Evolutionary conservation across 1,140 invertebrate genomes (phyloP), one percentile per base, ranked within the genome.

Genomic region (Eriosoma lanigerum): DNA sequence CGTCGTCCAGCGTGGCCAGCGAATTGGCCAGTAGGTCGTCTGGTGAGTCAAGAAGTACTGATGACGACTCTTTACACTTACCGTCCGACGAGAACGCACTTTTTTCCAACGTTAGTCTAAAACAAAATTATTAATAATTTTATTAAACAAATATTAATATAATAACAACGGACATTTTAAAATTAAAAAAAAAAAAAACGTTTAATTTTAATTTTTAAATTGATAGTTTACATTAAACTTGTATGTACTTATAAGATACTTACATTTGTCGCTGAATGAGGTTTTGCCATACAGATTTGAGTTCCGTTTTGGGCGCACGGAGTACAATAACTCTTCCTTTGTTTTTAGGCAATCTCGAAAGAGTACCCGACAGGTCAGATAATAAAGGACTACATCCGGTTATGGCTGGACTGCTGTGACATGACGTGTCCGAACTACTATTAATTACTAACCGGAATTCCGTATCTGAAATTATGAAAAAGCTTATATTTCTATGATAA

Each of bases 231-330:
- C 32, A 8, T 38, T 38, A 38, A 38, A 38, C 8, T 38, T 38
- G 32, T 38, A 38, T 38, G 8, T 38, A 8, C 8, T 38, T 38
- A 38, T 38, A 38, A 38, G 3, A 38, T 38, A 88, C 90, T 91
- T 87, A 94, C 93, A 95, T 93, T 87, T 95, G 93, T 81, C 93
- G 88, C 83, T 94, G 92, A 15, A 95, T 87, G n/a, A 95, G 88
- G 84, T 93, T 94, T 85, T 94, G 93, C 94, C 93, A 95, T 3
- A 95, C 93, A 24, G 93, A 93, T 84, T 95, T 95, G 10, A 94
- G 85, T 85, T 95, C 94, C 54, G 91, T 88, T 1, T 90, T 93
- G 0, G 93, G 93, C 1, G 94, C 93, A 44, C 93, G 87, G 13
- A 95, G 85, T 0, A 93, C 89, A 3, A 95, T 85, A 6, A 92